Evolutionary conservation across 2,888 invertebrate species (phyloP).

Genomic region (Malacosoma neustria): DNA sequence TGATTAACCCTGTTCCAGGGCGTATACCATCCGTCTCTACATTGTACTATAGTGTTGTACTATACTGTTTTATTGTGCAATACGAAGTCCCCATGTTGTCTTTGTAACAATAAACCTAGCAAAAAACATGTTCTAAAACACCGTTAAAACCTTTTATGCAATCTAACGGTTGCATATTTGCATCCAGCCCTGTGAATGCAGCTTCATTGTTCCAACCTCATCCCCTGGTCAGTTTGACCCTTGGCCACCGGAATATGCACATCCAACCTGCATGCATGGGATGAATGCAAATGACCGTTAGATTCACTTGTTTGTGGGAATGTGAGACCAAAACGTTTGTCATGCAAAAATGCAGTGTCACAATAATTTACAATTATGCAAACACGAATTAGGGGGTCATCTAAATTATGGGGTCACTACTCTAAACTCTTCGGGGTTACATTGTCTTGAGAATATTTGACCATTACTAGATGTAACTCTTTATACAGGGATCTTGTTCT

Average conservation of each 20-base stretch:
- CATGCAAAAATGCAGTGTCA: slow-evolving; percentile 36
- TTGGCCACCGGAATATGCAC: slow-evolving; percentile 31
- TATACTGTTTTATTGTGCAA: too few relatives aligned
- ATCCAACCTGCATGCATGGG: slow-evolving; percentile 36
- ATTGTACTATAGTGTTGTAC: too few relatives aligned
- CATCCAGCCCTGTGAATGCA: slow-evolving; percentile 43
- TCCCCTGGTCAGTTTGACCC: slow-evolving; percentile 24
- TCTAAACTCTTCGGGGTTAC: slow-evolving; percentile 7
- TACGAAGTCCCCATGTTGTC: too few relatives aligned
- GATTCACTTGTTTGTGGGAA: slow-evolving; percentile 31
- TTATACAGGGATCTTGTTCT: neutral
- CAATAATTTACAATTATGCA: slow-evolving; percentile 59
- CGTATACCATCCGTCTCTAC: too few relatives aligned
- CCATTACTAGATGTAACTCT: slow-evolving; percentile 1
- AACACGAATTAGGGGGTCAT: slow-evolving; percentile 27
- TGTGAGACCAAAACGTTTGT: slow-evolving; percentile 34
- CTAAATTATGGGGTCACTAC: slow-evolving; percentile 15
- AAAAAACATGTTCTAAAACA: neutral
- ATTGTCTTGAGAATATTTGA: neutral
- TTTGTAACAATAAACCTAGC: too few relatives aligned
- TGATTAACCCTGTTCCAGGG: too few relatives aligned
- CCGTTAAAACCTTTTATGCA: neutral
- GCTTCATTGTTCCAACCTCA: slow-evolving; percentile 25
- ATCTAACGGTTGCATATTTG: slow-evolving; percentile 47
- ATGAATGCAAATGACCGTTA: neutral